These are phyloP conservation scores for Rousettus leschenaultii DNA, from an alignment of 2,113 vertebrate species.

Conservation along the genomic window DNA sequence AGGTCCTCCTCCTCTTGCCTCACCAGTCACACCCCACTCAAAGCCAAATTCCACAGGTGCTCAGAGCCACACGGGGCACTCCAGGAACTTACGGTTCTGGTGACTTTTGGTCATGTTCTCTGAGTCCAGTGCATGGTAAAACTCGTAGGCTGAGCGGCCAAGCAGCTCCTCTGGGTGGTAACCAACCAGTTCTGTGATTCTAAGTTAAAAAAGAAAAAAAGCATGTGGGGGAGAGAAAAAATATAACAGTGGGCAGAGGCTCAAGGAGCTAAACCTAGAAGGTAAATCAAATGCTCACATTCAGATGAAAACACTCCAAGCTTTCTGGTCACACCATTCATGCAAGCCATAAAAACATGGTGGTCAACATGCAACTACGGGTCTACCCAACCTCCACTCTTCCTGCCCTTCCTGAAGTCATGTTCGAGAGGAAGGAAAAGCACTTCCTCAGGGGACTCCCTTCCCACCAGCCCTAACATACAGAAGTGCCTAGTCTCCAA, in stretches of 20 bases:
- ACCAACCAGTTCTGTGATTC: slow-evolving; percentile 91
- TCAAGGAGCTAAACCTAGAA: neutral
- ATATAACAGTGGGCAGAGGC: too few relatives aligned
- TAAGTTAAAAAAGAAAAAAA: slow-evolving; percentile 70
- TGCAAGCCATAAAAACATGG: neutral
- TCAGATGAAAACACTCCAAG: neutral
- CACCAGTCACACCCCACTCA: neutral
- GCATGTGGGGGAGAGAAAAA: neutral
- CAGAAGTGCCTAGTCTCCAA: neutral
- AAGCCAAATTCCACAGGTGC: neutral
- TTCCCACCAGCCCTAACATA: neutral
- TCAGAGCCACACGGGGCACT: neutral
- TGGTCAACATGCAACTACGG: neutral
- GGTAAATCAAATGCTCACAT: neutral
- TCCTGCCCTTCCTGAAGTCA: neutral
- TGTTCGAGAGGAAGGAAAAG: neutral
- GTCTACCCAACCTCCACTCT: neutral
- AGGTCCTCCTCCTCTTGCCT: neutral
- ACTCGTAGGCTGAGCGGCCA: slow-evolving; percentile 92
- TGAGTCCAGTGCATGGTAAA: slow-evolving; percentile 92
- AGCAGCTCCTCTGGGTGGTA: slow-evolving; percentile 92
- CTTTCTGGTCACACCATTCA: neutral
- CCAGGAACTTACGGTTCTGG: slow-evolving; percentile 87
- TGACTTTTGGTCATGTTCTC: slow-evolving; percentile 92
- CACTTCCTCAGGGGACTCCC: neutral